Evolutionary conservation across 2,797 vertebrate genomes (phyloP).

Genomic region (Sternotherus odoratus): DNA sequence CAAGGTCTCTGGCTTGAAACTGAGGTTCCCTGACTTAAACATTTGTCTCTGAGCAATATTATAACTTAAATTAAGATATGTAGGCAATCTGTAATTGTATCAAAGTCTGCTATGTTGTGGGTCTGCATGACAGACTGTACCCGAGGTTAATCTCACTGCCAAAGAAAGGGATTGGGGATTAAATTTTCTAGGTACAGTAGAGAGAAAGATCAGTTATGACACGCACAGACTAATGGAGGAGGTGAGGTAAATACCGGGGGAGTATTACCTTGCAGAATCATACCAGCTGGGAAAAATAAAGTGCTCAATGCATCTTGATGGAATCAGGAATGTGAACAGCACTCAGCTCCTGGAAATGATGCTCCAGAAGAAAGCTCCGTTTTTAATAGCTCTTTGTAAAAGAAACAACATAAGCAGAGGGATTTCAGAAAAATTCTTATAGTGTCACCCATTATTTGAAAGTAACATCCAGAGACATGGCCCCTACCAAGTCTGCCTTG

Average conservation of each 20-base stretch:
- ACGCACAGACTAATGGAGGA: neutral
- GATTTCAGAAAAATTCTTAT: neutral
- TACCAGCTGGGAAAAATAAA: neutral
- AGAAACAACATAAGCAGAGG: neutral
- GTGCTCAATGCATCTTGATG: neutral
- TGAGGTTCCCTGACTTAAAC: slow-evolving; percentile 70
- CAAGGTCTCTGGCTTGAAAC: slow-evolving; percentile 50
- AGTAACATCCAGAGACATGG: neutral
- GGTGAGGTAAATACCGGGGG: neutral
- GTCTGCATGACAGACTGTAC: slow-evolving; percentile 44
- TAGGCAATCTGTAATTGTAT: slow-evolving; percentile 65
- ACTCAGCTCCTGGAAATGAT: neutral
- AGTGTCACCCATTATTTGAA: neutral
- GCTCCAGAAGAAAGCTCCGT: neutral
- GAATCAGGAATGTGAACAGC: neutral
- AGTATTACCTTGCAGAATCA: neutral
- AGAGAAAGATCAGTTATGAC: neutral
- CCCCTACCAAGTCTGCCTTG: neutral
- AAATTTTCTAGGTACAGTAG: neutral
- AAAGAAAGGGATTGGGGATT: neutral
- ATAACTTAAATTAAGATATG: slow-evolving; percentile 72
- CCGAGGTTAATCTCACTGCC: slow-evolving; percentile 1
- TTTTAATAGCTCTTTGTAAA: neutral
- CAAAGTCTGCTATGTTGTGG: slow-evolving; percentile 56
- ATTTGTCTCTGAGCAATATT: slow-evolving; percentile 72